phyloP scores from a whole-genome alignment of 2,888 invertebrate species.

The Caenorhabditis wallacei region DNA sequence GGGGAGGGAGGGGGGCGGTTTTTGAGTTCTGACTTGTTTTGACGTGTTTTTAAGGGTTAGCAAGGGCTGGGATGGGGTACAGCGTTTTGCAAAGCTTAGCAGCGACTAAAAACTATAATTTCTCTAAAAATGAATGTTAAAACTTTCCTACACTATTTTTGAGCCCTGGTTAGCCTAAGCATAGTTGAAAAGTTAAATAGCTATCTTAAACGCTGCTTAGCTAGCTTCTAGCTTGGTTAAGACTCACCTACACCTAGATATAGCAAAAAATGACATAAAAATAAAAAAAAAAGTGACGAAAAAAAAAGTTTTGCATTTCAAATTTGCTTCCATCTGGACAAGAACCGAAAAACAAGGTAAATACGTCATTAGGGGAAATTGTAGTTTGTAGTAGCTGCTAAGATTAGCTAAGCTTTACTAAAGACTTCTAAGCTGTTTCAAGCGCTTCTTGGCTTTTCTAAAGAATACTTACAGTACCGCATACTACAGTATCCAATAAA shows the following conservation, averaged over 20 bases:
- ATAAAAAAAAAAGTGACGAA: neutral
- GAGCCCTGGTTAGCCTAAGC: too few relatives aligned
- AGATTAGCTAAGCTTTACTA: too few relatives aligned
- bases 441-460: too few relatives aligned
- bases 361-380: neutral
- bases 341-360: neutral
- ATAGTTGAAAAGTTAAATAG: conserved; percentile 7
- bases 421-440: too few relatives aligned
- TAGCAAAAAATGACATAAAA: conserved; percentile 13
- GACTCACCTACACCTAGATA: too few relatives aligned
- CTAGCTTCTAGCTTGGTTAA: neutral
- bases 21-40: conserved; percentile 25
- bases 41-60: neutral
- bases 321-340: neutral
- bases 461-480: too few relatives aligned
- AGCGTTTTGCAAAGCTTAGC: neutral
- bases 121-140: too few relatives aligned
- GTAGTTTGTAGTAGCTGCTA: neutral
- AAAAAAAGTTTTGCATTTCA: conserved; percentile 29
- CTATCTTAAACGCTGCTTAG: neutral
- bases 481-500: too few relatives aligned
- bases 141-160: too few relatives aligned
- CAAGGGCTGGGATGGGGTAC: neutral
- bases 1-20: neutral
- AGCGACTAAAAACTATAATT: neutral